These are phyloP conservation scores for Porites cylindrica DNA, from an alignment of 92 coral and sea anemone genomes.

Conservation along the genomic window DNA sequence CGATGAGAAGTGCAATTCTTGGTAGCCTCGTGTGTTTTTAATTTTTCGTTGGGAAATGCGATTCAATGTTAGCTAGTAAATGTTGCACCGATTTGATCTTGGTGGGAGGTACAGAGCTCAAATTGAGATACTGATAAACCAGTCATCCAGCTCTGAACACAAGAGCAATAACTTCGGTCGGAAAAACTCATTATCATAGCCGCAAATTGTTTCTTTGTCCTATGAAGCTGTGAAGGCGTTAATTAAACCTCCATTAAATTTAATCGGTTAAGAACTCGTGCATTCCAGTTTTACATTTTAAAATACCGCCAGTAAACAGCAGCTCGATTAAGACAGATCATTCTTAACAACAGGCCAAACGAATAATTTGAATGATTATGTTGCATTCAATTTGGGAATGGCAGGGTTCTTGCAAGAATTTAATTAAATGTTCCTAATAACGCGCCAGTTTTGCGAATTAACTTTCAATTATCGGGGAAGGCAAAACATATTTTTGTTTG, in stretches of 20 bases:
- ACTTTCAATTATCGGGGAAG: slow-evolving; percentile 14
- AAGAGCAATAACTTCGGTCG: background rate
- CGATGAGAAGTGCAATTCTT: too few species aligned
- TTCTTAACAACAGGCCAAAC: background rate
- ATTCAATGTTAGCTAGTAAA: background rate
- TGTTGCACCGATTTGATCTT: background rate
- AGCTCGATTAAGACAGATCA: background rate
- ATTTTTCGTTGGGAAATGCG: background rate
- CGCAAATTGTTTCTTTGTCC: background rate
- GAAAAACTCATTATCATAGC: background rate
- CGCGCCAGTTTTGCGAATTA: background rate
- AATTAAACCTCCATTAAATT: background rate
- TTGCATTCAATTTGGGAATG: background rate
- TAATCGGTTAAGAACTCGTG: background rate
- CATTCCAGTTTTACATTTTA: background rate
- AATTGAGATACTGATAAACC: background rate
- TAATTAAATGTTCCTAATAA: background rate
- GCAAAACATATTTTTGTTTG: slow-evolving; percentile 13
- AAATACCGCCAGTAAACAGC: background rate
- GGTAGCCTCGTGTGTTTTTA: background rate
- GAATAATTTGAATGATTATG: background rate
- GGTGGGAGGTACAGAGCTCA: background rate
- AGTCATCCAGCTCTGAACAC: background rate
- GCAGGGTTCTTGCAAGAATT: background rate
- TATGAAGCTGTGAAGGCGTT: background rate